Conservation (phyloP, 2,888 invertebrate species). For the Apodemia mormo region DNA sequence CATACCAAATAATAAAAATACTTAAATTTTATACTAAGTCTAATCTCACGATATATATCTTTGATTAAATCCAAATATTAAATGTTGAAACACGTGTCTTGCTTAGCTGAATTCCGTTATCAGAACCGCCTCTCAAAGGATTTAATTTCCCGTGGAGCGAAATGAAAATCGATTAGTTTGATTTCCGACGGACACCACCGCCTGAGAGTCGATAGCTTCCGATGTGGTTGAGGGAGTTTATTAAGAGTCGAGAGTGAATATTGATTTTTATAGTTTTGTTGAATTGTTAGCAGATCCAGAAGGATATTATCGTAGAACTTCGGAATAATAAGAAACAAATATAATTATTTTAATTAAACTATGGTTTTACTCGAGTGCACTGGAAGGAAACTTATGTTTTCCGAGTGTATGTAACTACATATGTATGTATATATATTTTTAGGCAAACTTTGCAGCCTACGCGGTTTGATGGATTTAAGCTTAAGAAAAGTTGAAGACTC, state of each 20-base stretch:
- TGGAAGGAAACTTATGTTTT: too few relatives aligned
- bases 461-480: too few relatives aligned
- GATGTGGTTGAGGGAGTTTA: slow-evolving; percentile 56
- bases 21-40: neutral
- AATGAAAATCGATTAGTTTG: slow-evolving; percentile 82
- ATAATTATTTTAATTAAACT: too few relatives aligned
- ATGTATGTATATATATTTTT: too few relatives aligned
- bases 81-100: slow-evolving; percentile 69
- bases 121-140: slow-evolving; percentile 76
- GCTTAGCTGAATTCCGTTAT: slow-evolving; percentile 76
- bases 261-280: slow-evolving; percentile 9
- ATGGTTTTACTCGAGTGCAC: too few relatives aligned
- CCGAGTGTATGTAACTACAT: too few relatives aligned
- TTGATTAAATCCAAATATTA: slow-evolving; percentile 41
- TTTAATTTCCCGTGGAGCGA: slow-evolving; percentile 79
- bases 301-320: too few relatives aligned
- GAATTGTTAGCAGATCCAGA: neutral
- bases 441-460: too few relatives aligned
- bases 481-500: too few relatives aligned
- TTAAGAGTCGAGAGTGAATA: slow-evolving; percentile 49
- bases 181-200: slow-evolving; percentile 69
- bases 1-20: too few relatives aligned
- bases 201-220: slow-evolving; percentile 72
- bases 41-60: slow-evolving; percentile 10
- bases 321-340: too few relatives aligned